Base-by-base conservation (phyloP, 2,113 vertebrate genomes). In the Odocoileus virginianus region DNA sequence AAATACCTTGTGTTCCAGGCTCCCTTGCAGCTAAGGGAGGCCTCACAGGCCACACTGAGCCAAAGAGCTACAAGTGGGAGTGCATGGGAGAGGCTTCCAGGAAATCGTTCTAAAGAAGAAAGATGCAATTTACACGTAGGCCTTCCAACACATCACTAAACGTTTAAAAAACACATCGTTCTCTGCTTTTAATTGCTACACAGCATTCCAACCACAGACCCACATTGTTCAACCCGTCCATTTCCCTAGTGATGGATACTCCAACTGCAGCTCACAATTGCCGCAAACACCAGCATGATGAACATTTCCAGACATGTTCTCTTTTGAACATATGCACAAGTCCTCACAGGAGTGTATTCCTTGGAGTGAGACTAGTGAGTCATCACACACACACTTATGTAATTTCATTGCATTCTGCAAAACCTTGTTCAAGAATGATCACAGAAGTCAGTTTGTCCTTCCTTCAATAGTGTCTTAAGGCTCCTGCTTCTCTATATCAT, bases 391-490 rank as follows among this genome's bases (percentile, higher is more conserved):
- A 5, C 21, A n/a, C 2, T 3, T 14, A n/a, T 21, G 12, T 82
- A 54, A 54, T 82, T n/a, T 14, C 50, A 36, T 13, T 54, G 79
- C 50, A 6, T 54, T 54, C 30, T n/a, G 33, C 50, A 83, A 83
- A 15, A 15, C 50, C 50, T 23, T 25, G 33, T 5, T 14, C 79
- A n/a, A 36, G 50, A 83, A 36, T 14, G 79, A 54, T 83, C 19
- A 1, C 0, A 25, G 79, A 23, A 23, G 79, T 83, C 79, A 82
- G 50, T 36, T 4, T 36, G 50, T 83, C 33, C 50, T 83, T 25
- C 17, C 50, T 36, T 36, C 50, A 83, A 0, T 1, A 36, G 33
- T 1, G 19, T 19, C 19, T 23, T 4, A 36, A 0, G 2, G 79
- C 11, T 23, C 33, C 19, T 13, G 50, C 23, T 36, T 54, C 33